Conservation (phyloP, 2,888 invertebrate species). For the Patella caerulea region DNA sequence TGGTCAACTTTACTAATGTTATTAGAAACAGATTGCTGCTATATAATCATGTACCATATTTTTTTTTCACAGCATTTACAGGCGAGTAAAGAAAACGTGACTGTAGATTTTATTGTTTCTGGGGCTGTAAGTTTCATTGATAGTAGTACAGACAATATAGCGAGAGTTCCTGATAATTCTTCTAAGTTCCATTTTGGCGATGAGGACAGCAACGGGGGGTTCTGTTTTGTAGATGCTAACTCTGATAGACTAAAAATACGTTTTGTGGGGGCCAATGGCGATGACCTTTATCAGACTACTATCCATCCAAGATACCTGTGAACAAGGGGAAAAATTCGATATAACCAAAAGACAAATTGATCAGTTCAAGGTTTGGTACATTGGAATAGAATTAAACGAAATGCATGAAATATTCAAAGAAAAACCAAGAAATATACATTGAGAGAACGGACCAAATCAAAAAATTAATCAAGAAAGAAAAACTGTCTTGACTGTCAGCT, state of each 20-base stretch:
- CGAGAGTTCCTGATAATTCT: conserved; percentile 54
- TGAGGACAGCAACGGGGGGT: conserved; percentile 61
- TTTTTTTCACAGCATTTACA: conserved; percentile 52
- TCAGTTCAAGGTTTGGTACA: too few relatives aligned
- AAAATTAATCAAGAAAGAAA: too few relatives aligned
- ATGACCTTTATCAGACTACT: conserved; percentile 45
- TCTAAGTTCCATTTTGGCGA: conserved; percentile 67
- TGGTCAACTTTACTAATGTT: too few relatives aligned
- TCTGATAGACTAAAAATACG: conserved; percentile 48
- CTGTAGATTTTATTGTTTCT: conserved; percentile 69
- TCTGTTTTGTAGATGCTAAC: conserved; percentile 57
- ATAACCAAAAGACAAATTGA: too few relatives aligned
- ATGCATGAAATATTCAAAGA: too few relatives aligned
- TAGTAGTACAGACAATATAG: conserved; percentile 57
- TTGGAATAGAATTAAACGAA: too few relatives aligned
- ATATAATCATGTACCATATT: background rate
- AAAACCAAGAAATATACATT: too few relatives aligned
- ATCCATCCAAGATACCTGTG: conserved; percentile 42
- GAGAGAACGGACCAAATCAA: too few relatives aligned
- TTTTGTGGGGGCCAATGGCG: conserved; percentile 50
- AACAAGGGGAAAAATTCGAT: too few relatives aligned
- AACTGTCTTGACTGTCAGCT: too few relatives aligned
- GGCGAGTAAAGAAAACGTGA: conserved; percentile 39
- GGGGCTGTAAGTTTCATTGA: conserved; percentile 71
- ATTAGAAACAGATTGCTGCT: background rate